Base-by-base conservation (phyloP, 2,888 invertebrate species). In the Drosophila kuntzei region DNA sequence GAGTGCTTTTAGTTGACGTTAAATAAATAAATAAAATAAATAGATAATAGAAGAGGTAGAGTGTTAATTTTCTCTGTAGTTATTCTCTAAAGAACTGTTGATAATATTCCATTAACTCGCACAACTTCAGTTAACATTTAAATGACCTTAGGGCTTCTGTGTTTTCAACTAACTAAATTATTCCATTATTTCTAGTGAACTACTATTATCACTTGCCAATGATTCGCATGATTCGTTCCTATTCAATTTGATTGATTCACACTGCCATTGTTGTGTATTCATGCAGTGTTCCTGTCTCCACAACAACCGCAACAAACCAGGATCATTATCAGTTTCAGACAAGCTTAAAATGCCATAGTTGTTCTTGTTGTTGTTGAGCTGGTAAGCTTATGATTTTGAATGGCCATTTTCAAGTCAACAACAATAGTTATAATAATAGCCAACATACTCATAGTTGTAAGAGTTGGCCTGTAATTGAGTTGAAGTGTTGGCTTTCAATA, bases 391-490 rank as follows among this genome's bases (percentile, higher is more conserved):
- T 71, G 65, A 71, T 65, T 70, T 72, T 51, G 43, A 63, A 81
- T 71, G 63, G 54, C 62, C 44, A 53, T 67, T 66, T 82, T 53
- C 53, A 79, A 81, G 47, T 66, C 68, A 72, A 79, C 70, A 72
- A 81, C 64, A 63, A 37, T 12, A 34, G n/a, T 34, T 18, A 18
- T 32, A 6, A 50, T 43, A 32, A 43, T 39, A n/a, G 39, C 12
- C 53, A 53, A 7, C 54, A 59, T 32, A 32, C 18, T 18, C 67
- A 71, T 61, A 70, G 74, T 55, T 83, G 63, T 60, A 71, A 66
- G 68, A 54, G 63, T 73, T 53, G 71, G 79, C 59, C 79, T 63
- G 73, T 83, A 87, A 83, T 83, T 83, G 87, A 84, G 81, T 81
- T 76, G 70, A 76, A 81, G 76, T 73, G 64, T 50, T 62, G 63